Evolutionary conservation across 1,140 invertebrate genomes (phyloP), one percentile per base, ranked within the genome.

Genomic region (Diachasma alloeum): DNA sequence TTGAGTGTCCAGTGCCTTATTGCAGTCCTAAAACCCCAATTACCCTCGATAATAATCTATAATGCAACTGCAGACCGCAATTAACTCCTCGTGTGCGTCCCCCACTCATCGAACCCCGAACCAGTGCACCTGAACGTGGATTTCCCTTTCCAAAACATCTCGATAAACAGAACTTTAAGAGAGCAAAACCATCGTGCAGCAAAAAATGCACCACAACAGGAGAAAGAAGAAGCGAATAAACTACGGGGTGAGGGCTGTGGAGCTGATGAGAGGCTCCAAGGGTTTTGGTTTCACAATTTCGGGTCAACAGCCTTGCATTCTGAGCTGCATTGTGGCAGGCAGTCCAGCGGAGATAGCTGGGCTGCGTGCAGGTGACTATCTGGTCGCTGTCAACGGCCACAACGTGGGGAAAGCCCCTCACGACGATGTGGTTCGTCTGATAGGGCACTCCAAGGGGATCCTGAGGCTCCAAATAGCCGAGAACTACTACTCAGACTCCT

Each of bases 271-370:
- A 73, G 96, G 97, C 1, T 91, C 93, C 75, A 95, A 95, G 82
- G 96, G 96, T 9, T 97, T 96, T 87, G 96, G 96, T 8, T 97
- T 97, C 83, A 97, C 96, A 13, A 97, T 97, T 79, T 97, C 96
- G n/a, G 96, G 96, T 0, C 96, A 98, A 83, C 95, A 96, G 81
- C 96, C 96, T 0, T 97, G 96, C 86, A 94, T 97, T 79, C 90
- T 98, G 11, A 96, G 96, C 81, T 96, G 95, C 86, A 97, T 97
- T 81, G 95, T 96, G 0, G 90, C 92, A 76, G 94, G 94, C 77
- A 96, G 95, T 82, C 96, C 96, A 2, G 96, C 96, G 0, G 95
- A 96, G 79, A 90, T 91, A 74, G 96, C 96, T 19, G 97, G 97
- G 3, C 90, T 99, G 13, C 92, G 96, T 56, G 94, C 96, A 46